Evolutionary conservation across 2,888 invertebrate species (phyloP).

Genomic region (Synanthedon myopaeformis): DNA sequence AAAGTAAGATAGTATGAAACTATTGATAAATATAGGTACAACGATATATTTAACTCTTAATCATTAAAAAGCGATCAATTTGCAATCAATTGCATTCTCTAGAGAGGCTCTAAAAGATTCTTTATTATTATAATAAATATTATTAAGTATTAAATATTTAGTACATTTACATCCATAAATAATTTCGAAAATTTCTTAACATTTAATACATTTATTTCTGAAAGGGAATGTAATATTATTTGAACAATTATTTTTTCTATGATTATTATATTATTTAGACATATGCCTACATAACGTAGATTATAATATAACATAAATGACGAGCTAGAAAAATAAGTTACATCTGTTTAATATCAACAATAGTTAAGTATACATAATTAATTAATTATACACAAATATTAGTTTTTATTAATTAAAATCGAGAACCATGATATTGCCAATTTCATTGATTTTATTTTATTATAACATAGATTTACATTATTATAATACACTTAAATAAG

Average conservation of each 20-base stretch:
- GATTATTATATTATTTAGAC: slow-evolving; percentile 14
- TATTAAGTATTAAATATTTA: background rate
- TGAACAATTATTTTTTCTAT: slow-evolving; percentile 5
- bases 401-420: slow-evolving; percentile 14
- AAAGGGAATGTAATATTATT: no score
- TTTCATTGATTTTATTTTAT: slow-evolving; percentile 2
- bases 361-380: background rate
- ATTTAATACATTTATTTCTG: slow-evolving; percentile 12
- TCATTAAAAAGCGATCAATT: background rate
- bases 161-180: slow-evolving; percentile 4
- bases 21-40: no score
- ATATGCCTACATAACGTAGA: slow-evolving; percentile 14
- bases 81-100: background rate
- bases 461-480: no score
- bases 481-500: no score
- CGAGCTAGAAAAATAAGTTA: slow-evolving; percentile 27
- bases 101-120: background rate
- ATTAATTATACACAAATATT: slow-evolving; percentile 1
- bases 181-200: slow-evolving; percentile 17
- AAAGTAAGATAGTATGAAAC: no score
- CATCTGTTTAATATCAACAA: slow-evolving; percentile 13
- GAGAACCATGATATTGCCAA: slow-evolving; percentile 15
- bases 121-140: background rate
- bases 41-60: no score
- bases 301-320: slow-evolving; percentile 18